Conservation (phyloP, 2,888 invertebrate genomes). For the Acanthopleura granulata region DNA sequence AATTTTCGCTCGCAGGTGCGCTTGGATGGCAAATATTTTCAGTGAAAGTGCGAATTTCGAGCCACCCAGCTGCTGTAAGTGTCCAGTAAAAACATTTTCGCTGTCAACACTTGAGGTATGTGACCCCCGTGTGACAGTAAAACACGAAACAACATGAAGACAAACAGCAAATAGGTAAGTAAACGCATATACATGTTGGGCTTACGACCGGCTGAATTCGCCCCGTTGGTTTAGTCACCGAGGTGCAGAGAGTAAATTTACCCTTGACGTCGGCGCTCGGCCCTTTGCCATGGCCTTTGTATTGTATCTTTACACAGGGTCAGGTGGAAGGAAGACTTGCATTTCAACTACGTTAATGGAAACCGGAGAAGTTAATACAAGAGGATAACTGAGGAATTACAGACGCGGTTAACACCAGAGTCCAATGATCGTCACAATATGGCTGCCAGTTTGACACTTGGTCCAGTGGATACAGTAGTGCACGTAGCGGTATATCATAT, state of each 20-base stretch:
- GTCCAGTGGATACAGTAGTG: too few relatives aligned
- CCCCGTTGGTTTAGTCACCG: neutral
- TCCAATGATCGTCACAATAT: too few relatives aligned
- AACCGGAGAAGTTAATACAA: too few relatives aligned
- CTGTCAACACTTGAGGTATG: conserved; percentile 16
- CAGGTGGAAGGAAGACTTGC: neutral
- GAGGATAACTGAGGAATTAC: too few relatives aligned
- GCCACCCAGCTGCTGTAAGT: neutral
- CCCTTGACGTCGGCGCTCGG: neutral
- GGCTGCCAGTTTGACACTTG: too few relatives aligned
- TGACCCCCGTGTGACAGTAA: conserved; percentile 5
- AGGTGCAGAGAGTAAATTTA: conserved; percentile 14
- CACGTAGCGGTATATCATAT: too few relatives aligned
- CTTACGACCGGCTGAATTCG: neutral
- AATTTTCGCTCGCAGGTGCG: neutral
- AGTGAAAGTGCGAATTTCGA: neutral
- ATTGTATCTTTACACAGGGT: conserved; percentile 15
- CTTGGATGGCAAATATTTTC: neutral
- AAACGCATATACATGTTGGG: conserved; percentile 7
- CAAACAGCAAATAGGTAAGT: conserved; percentile 19
- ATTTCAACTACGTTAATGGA: neutral
- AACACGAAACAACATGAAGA: conserved; percentile 20
- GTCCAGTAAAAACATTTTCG: neutral
- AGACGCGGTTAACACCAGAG: too few relatives aligned
- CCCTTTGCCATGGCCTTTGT: conserved; percentile 15